A percentile compares a stretch with the other conserved stretches of the same genome.
These are phyloP conservation scores for Tupaia chinensis DNA, from an alignment of 2,113 vertebrate genomes.

Conservation along the genomic window DNA sequence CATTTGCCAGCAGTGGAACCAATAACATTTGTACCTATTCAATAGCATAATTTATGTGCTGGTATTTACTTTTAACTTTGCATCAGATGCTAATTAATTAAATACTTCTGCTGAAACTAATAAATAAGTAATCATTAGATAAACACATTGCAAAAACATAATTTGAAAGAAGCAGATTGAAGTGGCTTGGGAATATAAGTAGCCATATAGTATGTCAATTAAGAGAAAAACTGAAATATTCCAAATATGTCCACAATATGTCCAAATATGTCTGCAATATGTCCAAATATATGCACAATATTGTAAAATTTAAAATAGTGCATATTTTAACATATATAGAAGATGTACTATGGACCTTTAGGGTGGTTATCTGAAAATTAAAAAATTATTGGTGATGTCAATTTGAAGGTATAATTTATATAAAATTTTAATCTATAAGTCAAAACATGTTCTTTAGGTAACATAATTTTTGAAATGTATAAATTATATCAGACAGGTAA, in stretches of 20 bases:
- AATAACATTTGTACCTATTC: conserved; percentile 86
- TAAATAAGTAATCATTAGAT: conserved; percentile 89
- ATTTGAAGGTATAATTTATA: conserved; percentile 70
- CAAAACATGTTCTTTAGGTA: conserved; percentile 70
- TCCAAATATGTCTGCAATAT: conserved; percentile 91
- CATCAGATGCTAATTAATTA: conserved; percentile 88
- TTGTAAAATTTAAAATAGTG: conserved; percentile 86
- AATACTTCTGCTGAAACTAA: conserved; percentile 87
- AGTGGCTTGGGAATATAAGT: conserved; percentile 88
- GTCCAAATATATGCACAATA: conserved; percentile 90
- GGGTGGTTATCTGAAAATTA: conserved; percentile 69
- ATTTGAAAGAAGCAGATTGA: conserved; percentile 87
- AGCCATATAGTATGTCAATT: conserved; percentile 89
- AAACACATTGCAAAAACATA: conserved; percentile 86
- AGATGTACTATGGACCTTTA: conserved; percentile 79
- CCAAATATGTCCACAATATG: conserved; percentile 91
- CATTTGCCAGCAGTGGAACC: conserved; percentile 84
- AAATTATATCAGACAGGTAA: conserved; percentile 52
- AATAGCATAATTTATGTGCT: conserved; percentile 80
- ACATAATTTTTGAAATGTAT: conserved; percentile 60
- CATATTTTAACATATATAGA: conserved; percentile 87
- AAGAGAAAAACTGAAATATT: conserved; percentile 89
- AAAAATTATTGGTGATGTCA: conserved; percentile 52
- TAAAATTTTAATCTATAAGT: conserved; percentile 58
- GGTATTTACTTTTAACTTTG: conserved; percentile 87